phyloP scores from a whole-genome alignment of 53 echinoderm and acorn worm species.

The Pentamera pediparva region DNA sequence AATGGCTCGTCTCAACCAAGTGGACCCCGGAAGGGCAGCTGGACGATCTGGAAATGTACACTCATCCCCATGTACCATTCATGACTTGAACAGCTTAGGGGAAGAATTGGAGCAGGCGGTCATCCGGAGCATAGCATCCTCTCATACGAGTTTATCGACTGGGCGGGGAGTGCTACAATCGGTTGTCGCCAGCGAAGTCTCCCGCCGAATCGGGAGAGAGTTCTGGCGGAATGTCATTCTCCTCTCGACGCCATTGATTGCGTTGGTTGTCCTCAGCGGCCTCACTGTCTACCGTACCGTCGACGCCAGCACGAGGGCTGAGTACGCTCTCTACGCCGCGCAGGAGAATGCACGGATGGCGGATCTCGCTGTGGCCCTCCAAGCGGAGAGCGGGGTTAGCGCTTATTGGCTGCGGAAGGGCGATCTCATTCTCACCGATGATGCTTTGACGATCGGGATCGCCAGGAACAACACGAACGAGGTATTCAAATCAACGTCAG shows the following conservation, averaged over 20 bases:
- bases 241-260: neutral
- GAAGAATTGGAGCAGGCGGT: too few relatives aligned
- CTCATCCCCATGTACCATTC: too few relatives aligned
- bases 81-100: too few relatives aligned
- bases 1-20: too few relatives aligned
- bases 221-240: neutral
- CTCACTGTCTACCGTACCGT: constrained; percentile 11
- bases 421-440: neutral
- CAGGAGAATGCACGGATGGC: neutral
- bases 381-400: constrained; percentile 42
- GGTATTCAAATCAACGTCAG: too few relatives aligned
- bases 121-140: neutral
- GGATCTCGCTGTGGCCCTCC: constrained; percentile 5
- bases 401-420: constrained; percentile 23
- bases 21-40: too few relatives aligned
- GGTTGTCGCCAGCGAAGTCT: neutral
- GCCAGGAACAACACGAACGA: neutral
- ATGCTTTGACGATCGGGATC: neutral
- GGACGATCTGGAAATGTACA: too few relatives aligned
- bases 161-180: neutral
- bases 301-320: neutral
- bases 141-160: constrained; percentile 8
- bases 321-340: neutral
- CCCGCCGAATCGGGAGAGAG: constrained; percentile 6
- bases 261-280: neutral